Conservation (phyloP, 2,888 invertebrate species). For the Thereva nobilitata region DNA sequence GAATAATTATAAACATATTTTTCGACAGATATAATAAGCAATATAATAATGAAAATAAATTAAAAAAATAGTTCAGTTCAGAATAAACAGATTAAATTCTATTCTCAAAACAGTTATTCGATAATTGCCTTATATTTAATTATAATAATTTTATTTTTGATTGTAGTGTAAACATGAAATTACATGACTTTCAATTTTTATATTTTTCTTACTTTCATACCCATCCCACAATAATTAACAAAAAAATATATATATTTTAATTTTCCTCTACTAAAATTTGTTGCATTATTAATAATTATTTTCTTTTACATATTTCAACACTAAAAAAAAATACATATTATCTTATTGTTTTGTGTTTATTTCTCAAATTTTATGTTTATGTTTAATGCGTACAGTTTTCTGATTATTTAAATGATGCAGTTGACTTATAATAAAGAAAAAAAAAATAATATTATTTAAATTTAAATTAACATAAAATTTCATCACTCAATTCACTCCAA, state of each 20-base stretch:
- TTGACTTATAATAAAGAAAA: conserved; percentile 38
- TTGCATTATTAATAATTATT: not conserved
- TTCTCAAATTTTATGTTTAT: not conserved
- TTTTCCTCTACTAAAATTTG: conserved; percentile 14
- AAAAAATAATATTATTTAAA: conserved; percentile 22
- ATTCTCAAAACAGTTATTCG: conserved; percentile 1
- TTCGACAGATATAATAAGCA: too few species aligned
- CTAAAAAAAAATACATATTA: conserved; percentile 1
- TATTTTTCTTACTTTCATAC: conserved; percentile 38
- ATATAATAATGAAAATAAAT: too few species aligned
- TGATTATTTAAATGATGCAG: conserved; percentile 35
- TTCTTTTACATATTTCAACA: conserved; percentile 11
- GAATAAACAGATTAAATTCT: too few species aligned
- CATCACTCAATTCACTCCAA: conserved; percentile 24
- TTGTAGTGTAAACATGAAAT: conserved; percentile 13
- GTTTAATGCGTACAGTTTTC: conserved; percentile 25
- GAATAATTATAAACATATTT: too few species aligned
- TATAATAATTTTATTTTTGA: not conserved
- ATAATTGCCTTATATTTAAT: not conserved
- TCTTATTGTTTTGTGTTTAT: conserved; percentile 16
- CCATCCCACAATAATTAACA: conserved; percentile 36
- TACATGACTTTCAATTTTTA: conserved; percentile 20
- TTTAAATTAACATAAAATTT: conserved; percentile 29
- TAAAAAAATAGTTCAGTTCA: too few species aligned
- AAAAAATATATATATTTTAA: conserved; percentile 2